Conservation (phyloP, 1,140 invertebrate species). For the Araneus ventricosus region DNA sequence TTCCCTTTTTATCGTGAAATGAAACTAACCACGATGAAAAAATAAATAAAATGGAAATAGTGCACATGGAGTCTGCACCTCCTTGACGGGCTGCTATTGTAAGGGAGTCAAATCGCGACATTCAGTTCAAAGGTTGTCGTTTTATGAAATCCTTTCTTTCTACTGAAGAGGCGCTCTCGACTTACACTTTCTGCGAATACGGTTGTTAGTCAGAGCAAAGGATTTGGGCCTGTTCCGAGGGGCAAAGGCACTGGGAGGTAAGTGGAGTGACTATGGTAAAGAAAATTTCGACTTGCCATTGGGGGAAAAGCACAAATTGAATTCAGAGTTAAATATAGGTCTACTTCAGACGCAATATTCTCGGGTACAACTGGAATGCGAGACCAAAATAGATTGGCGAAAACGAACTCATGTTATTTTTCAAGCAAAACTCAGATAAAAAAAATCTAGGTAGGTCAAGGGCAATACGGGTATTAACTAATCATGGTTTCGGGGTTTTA, state of each 20-base stretch:
- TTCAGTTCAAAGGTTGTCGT: conserved; percentile 40
- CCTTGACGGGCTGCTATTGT: conserved; percentile 17
- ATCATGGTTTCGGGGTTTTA: too few species aligned
- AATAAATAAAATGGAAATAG: not conserved
- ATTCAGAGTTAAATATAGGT: not conserved
- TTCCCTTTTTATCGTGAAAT: not conserved
- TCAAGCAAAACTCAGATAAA: not conserved
- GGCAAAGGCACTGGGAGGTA: not conserved
- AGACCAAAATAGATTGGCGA: not conserved
- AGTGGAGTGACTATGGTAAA: conserved; percentile 45
- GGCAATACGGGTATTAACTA: too few species aligned
- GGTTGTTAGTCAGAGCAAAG: not conserved
- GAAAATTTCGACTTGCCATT: not conserved
- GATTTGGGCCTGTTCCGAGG: not conserved
- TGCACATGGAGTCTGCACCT: not conserved
- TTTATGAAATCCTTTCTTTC: conserved; percentile 55
- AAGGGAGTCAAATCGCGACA: conserved; percentile 35
- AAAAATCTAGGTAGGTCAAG: too few species aligned
- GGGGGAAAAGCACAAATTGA: conserved; percentile 23
- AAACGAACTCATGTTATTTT: not conserved
- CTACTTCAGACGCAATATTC: not conserved
- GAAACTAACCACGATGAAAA: not conserved
- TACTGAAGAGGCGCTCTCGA: conserved; percentile 56
- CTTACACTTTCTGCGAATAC: conserved; percentile 55
- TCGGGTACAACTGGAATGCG: not conserved